A percentile compares a stretch with the other conserved stretches of the same genome.
These are phyloP conservation scores for Corynorhinus townsendii DNA, from an alignment of 2,113 vertebrate genomes.

Conservation along the genomic window DNA sequence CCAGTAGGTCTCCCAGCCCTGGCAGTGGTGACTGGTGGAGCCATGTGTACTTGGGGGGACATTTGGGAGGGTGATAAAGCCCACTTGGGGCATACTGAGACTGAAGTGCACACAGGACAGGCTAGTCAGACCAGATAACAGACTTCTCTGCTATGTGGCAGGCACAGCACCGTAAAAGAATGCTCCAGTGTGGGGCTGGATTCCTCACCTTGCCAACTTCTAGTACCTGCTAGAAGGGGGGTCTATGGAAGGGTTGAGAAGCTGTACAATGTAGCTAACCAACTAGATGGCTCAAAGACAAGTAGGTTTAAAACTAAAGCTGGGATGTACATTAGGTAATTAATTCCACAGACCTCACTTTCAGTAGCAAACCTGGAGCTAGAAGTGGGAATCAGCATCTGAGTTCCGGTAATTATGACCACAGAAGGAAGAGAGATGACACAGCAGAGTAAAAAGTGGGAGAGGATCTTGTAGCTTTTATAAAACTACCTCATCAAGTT, in stretches of 20 bases:
- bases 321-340: background rate
- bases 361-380: background rate
- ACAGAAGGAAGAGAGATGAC: background rate
- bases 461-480: background rate
- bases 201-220: background rate
- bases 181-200: background rate
- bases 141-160: background rate
- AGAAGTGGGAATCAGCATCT: background rate
- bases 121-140: background rate
- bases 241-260: background rate
- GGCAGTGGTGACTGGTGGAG: background rate
- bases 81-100: background rate
- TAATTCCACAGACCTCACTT: background rate
- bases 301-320: conserved; percentile 8
- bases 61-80: background rate
- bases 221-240: background rate
- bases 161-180: background rate
- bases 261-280: background rate
- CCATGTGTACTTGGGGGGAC: background rate
- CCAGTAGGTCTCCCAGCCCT: background rate
- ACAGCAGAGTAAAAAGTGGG: background rate
- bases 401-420: background rate
- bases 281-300: background rate
- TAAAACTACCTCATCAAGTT: background rate
- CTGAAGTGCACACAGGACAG: background rate